A percentile compares a stretch with the other conserved stretches of the same genome.
phyloP scores from a whole-genome alignment of 2,888 invertebrate species.

The Drosophila mettleri region DNA sequence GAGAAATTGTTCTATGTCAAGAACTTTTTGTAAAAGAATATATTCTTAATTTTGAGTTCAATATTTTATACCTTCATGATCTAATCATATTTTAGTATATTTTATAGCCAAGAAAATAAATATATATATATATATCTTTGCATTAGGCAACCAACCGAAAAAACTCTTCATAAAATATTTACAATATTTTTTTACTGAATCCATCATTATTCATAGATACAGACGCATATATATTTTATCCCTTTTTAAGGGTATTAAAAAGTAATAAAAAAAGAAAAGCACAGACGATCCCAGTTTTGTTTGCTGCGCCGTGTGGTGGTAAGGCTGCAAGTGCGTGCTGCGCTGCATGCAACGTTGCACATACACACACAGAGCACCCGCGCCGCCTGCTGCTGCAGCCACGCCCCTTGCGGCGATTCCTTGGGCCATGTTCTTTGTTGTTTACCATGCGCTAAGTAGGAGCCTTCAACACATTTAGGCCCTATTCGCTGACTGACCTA shows the following conservation, averaged over 20 bases:
- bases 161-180: too few species aligned
- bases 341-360: conserved; percentile 66
- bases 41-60: too few species aligned
- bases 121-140: too few species aligned
- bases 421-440: conserved; percentile 29
- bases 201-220: background rate
- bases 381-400: conserved; percentile 1
- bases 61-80: too few species aligned
- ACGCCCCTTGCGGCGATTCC: conserved; percentile 27
- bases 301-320: conserved; percentile 33
- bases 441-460: conserved; percentile 41
- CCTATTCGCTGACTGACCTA: conserved; percentile 51
- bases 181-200: too few species aligned
- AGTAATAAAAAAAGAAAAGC: conserved; percentile 2
- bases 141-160: too few species aligned
- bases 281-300: conserved; percentile 19
- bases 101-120: too few species aligned
- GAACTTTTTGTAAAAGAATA: too few species aligned
- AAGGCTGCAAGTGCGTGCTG: conserved; percentile 62
- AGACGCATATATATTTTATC: too few species aligned
- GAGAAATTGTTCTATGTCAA: too few species aligned
- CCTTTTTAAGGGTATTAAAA: background rate
- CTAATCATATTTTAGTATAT: too few species aligned
- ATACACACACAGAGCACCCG: conserved; percentile 36
- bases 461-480: conserved; percentile 50